Evolutionary conservation across 2,113 vertebrate species (phyloP).

Genomic region (Phaetusa simplex): DNA sequence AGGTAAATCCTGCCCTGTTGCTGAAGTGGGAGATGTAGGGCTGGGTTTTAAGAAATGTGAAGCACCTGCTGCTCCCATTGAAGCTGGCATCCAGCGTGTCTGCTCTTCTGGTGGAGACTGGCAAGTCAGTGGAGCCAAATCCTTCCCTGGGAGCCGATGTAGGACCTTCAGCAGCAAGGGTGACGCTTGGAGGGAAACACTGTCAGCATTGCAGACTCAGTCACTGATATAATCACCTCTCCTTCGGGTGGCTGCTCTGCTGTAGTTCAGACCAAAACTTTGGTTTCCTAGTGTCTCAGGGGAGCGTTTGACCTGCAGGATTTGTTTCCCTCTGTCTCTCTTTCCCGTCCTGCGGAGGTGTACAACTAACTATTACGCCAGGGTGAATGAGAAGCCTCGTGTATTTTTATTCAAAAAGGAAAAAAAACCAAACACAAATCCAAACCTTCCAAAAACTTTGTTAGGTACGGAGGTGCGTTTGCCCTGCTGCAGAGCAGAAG

Average conservation of each 20-base stretch:
- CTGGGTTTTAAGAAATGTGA: background rate
- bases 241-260: background rate
- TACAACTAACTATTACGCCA: rapidly evolving
- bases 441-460: background rate
- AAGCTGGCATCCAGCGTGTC: background rate
- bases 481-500: background rate
- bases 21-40: background rate
- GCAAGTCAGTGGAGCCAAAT: background rate
- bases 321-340: background rate
- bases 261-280: background rate
- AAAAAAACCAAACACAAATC: background rate
- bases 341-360: background rate
- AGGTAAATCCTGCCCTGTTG: background rate
- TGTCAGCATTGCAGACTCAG: background rate
- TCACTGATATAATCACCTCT: background rate
- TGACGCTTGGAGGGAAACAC: rapidly evolving
- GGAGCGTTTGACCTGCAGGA: background rate
- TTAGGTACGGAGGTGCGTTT: background rate
- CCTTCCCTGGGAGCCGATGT: background rate
- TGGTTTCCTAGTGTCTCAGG: background rate
- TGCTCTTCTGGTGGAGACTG: background rate
- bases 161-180: background rate
- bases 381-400: background rate
- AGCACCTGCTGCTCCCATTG: background rate
- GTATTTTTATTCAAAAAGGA: background rate